Evolutionary conservation across 2,113 vertebrate species (phyloP).

Genomic region (Microcebus lehilahytsara): DNA sequence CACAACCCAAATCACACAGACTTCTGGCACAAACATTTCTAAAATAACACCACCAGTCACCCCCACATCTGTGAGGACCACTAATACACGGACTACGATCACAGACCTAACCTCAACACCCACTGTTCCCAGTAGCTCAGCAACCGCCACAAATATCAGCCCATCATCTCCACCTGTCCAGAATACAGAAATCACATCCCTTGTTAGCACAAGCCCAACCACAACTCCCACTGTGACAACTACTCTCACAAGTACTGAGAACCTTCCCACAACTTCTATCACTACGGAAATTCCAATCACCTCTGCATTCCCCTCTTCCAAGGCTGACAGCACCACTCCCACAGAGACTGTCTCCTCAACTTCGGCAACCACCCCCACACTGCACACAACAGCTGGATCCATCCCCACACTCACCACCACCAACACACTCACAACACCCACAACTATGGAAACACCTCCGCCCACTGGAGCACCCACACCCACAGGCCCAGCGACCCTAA

Average conservation of each 20-base stretch:
- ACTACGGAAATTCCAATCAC: rapidly evolving
- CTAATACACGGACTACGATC: rapidly evolving
- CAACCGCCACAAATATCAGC: rapidly evolving
- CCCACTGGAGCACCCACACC: too few relatives aligned
- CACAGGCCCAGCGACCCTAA: rapidly evolving
- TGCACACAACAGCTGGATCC: neutral
- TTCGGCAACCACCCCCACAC: neutral
- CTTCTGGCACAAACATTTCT: rapidly evolving
- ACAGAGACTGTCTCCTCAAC: neutral
- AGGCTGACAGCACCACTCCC: neutral
- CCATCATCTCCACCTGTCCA: rapidly evolving
- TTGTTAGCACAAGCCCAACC: neutral
- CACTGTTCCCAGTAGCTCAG: rapidly evolving
- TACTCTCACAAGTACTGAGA: neutral
- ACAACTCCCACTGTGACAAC: rapidly evolving
- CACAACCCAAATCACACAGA: too few relatives aligned
- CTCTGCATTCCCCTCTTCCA: neutral
- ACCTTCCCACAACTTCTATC: neutral
- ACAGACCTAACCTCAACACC: too few relatives aligned
- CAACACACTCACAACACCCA: too few relatives aligned
- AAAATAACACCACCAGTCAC: neutral
- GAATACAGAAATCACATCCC: neutral
- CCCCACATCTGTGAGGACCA: neutral
- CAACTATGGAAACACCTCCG: neutral
- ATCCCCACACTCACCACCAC: too few relatives aligned